Percentiles rank a stretch among this genome's conserved stretches.
phyloP scores from a whole-genome alignment of 2,113 vertebrate genomes.

The Myodes glareolus region DNA sequence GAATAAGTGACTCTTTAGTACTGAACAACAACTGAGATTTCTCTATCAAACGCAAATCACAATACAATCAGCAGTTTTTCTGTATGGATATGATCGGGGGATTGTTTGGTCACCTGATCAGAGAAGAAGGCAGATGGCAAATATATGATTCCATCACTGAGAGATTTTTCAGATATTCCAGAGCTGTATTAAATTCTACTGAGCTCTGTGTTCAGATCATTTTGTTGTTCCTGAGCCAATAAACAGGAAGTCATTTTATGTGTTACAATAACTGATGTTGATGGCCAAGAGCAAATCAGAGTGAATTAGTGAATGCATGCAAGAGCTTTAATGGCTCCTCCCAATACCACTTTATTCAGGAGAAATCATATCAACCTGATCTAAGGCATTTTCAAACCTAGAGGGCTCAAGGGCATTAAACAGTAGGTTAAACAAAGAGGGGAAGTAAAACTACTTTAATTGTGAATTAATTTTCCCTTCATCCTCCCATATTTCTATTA shows the following conservation, averaged over 20 bases:
- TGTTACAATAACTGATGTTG: not conserved
- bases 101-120: not conserved
- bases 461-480: not conserved
- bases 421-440: not conserved
- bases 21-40: not conserved
- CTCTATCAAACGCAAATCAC: not conserved
- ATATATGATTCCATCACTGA: not conserved
- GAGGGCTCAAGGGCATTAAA: not conserved
- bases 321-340: not conserved
- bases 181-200: accelerated
- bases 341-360: not conserved
- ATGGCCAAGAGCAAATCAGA: not conserved
- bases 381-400: not conserved
- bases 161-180: not conserved
- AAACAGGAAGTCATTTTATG: not conserved
- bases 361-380: not conserved
- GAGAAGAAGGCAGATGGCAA: not conserved
- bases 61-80: no score
- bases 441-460: not conserved
- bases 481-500: not conserved
- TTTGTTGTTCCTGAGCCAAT: not conserved
- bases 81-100: not conserved
- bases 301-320: not conserved
- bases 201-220: not conserved
- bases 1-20: not conserved